phyloP scores from a whole-genome alignment of 2,888 invertebrate species.

The Melanargia galathea region DNA sequence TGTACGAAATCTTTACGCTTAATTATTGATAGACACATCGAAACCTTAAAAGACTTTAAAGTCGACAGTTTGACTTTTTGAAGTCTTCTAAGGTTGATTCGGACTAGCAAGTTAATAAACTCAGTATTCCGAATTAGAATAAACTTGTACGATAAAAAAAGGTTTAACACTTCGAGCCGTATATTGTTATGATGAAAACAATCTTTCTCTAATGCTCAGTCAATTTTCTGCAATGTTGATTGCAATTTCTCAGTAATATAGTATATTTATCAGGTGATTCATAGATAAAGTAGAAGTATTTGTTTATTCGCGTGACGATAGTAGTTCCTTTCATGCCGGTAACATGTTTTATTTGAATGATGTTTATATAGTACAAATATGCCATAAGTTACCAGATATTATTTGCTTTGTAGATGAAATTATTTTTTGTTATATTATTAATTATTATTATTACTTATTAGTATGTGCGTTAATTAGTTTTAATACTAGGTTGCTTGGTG shows the following conservation, averaged over 20 bases:
- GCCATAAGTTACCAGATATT: constrained; percentile 10
- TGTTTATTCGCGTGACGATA: constrained; percentile 16
- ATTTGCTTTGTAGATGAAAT: neutral
- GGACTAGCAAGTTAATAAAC: too few species aligned
- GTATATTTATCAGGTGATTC: constrained; percentile 26
- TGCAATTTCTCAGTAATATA: constrained; percentile 2
- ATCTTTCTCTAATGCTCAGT: too few species aligned
- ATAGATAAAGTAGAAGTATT: constrained; percentile 19
- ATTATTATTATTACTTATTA: neutral
- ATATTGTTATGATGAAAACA: too few species aligned
- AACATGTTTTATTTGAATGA: constrained; percentile 21
- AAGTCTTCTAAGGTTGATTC: too few species aligned
- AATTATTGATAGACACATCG: too few species aligned
- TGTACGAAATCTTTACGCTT: too few species aligned
- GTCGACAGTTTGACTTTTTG: too few species aligned
- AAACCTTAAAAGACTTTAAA: too few species aligned
- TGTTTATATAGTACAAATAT: constrained; percentile 30
- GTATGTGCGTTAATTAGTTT: neutral
- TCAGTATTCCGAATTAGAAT: too few species aligned
- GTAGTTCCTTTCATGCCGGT: constrained; percentile 21
- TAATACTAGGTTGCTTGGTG: neutral
- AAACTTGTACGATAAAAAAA: too few species aligned
- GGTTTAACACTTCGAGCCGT: too few species aligned
- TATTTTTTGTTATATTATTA: constrained; percentile 5
- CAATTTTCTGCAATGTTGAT: neutral